A percentile compares a stretch with the other conserved stretches of the same genome.
Conservation (phyloP, 2,797 vertebrate species). For the Synanceia verrucosa region DNA sequence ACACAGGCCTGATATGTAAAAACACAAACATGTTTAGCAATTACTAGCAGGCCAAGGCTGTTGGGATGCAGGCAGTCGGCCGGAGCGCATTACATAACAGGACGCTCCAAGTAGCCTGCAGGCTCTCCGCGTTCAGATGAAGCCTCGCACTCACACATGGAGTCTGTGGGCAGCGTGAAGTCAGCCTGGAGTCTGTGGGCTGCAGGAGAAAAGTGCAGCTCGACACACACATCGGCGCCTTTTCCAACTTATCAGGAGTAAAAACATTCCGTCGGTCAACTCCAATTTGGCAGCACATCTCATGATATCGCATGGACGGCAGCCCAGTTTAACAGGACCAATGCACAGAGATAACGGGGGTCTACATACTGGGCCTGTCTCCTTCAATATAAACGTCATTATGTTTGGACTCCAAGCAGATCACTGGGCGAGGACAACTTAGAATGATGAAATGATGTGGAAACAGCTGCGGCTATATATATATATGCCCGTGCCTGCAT, state of each 20-base stretch:
- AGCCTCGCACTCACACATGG: constrained; percentile 37
- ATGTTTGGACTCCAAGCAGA: constrained; percentile 49
- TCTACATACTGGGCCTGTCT: constrained; percentile 51
- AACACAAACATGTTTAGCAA: constrained; percentile 35
- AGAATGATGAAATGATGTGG: background rate
- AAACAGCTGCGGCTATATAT: background rate
- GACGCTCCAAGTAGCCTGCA: constrained; percentile 60
- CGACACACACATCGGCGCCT: constrained; percentile 23
- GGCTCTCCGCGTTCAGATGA: constrained; percentile 42
- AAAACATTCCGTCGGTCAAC: constrained; percentile 54
- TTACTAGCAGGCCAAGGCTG: constrained; percentile 58
- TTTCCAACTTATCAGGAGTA: constrained; percentile 49
- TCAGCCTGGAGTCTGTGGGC: constrained; percentile 24
- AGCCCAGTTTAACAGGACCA: background rate
- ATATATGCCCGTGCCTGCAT: constrained; percentile 5
- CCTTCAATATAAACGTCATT: constrained; percentile 39
- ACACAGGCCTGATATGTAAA: constrained; percentile 6
- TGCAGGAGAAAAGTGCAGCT: constrained; percentile 35
- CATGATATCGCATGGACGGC: constrained; percentile 16
- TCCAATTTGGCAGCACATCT: constrained; percentile 29
- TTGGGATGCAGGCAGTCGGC: constrained; percentile 53
- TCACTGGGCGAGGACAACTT: constrained; percentile 26
- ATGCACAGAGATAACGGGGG: background rate
- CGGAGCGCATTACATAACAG: constrained; percentile 75
- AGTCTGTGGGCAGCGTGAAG: constrained; percentile 20